Evolutionary conservation across 2,888 invertebrate genomes (phyloP), one percentile per base, ranked within the genome.

Genomic region (Arrhopalites spinosus): DNA sequence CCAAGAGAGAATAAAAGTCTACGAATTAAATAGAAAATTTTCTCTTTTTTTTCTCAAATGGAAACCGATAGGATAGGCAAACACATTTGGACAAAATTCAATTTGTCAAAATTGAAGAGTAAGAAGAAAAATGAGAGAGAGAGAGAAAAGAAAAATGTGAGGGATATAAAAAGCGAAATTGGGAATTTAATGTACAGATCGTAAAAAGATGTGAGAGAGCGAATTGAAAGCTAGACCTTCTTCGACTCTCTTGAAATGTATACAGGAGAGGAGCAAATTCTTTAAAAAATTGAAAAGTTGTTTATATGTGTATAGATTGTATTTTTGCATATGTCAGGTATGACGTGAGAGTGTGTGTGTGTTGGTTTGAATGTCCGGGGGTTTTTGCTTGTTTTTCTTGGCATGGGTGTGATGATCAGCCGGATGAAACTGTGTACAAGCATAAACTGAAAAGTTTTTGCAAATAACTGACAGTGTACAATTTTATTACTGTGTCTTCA

Each of bases 311-410:
- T 64, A 17, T 17, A 61, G 27, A 17, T 17, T 8, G 8, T 27
- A 5, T 61, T 13, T 61, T 8, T 43, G 25, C 45, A 45, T 15
- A 45, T 67, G 47, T 43, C 45, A 67, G 67, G 67, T 67, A 23
- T 23, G 67, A 67, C 23, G 67, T 36, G 45, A 67, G 45, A 59
- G 59, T 23, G 8, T 15, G 23, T 7, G 36, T 36, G 3, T 36
- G 36, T 36, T 7, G 3, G 36, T 11, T 3, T 36, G 36, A 36
- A 11, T 7, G 36, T 36, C 11, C 36, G 23, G 45, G 25, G 25
- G 25, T 43, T 20, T n/a, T n/a, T 67, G 47, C 45, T 67, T 67
- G 30, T 45, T 67, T 67, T 67, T 67, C 67, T 67, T 67, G 67
- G 67, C 67, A 23, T 20, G 23, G 25, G 25, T 23, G 25, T 15